Evolutionary conservation across 2,888 invertebrate genomes (phyloP).

Genomic region (Archips crataeganus): DNA sequence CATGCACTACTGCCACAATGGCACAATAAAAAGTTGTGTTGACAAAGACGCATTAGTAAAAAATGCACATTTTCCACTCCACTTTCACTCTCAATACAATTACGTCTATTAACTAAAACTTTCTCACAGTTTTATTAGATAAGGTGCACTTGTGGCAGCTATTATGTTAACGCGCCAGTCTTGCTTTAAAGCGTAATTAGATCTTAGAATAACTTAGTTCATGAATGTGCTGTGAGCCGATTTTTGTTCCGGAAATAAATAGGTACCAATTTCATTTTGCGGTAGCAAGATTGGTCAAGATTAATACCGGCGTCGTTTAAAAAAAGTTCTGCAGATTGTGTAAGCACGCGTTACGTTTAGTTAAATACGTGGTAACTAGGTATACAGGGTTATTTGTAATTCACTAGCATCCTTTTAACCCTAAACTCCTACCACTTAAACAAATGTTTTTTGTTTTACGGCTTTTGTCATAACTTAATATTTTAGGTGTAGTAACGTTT

Average conservation of each 20-base stretch:
- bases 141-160: slow-evolving; percentile 38
- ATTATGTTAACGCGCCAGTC: slow-evolving; percentile 35
- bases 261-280: not conserved
- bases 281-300: not conserved
- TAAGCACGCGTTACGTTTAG: not conserved
- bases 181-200: slow-evolving; percentile 38
- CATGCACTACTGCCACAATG: slow-evolving; percentile 24
- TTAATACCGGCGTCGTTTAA: not conserved
- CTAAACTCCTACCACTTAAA: no score
- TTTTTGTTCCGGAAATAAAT: not conserved
- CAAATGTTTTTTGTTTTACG: no score
- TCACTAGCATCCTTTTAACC: no score
- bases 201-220: slow-evolving; percentile 29
- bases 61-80: slow-evolving; percentile 57
- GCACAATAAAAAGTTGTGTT: slow-evolving; percentile 48
- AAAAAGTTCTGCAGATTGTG: not conserved
- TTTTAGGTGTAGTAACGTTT: no score
- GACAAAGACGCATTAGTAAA: slow-evolving; percentile 55
- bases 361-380: no score
- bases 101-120: slow-evolving; percentile 63
- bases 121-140: slow-evolving; percentile 65
- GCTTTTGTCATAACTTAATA: no score
- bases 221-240: slow-evolving; percentile 15
- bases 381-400: no score
- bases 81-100: slow-evolving; percentile 75